Evolutionary conservation across 2,797 vertebrate species (phyloP).

Genomic region (Bufotes viridis): DNA sequence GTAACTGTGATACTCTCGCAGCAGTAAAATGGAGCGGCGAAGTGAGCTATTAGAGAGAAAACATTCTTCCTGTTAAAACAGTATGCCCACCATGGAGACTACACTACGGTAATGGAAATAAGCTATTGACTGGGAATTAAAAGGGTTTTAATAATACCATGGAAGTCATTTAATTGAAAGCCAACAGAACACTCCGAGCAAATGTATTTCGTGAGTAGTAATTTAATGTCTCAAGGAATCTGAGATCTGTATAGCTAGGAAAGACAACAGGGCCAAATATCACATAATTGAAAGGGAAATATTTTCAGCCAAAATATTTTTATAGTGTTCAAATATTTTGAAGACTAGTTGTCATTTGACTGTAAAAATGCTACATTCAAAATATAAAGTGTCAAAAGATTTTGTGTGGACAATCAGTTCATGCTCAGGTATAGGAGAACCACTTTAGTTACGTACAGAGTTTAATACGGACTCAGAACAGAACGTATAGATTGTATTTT

Average conservation of each 20-base stretch:
- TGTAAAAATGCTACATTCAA: not conserved
- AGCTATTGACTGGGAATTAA: constrained; percentile 59
- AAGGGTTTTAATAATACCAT: constrained; percentile 55
- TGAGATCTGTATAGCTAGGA: not conserved
- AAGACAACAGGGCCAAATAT: constrained; percentile 29
- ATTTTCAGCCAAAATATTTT: not conserved
- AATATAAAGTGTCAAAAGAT: not conserved
- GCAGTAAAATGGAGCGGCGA: not conserved
- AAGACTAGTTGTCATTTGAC: not conserved
- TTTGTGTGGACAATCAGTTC: not conserved
- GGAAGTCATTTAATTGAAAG: constrained; percentile 52
- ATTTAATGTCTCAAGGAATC: constrained; percentile 54
- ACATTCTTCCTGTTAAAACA: constrained; percentile 35
- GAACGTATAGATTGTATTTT: no score
- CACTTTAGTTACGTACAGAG: not conserved
- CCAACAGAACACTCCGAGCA: constrained; percentile 35
- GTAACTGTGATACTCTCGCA: constrained; percentile 24
- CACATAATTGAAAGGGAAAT: not conserved
- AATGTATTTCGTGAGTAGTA: constrained; percentile 47
- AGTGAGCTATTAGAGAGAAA: constrained; percentile 38
- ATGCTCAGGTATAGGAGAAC: not conserved
- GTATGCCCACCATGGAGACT: constrained; percentile 47
- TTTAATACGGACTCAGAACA: no score
- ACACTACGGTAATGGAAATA: constrained; percentile 54
- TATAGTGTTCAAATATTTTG: not conserved